Base-by-base conservation (phyloP, 1,140 invertebrate genomes). In the Meloidogyne exigua region DNA sequence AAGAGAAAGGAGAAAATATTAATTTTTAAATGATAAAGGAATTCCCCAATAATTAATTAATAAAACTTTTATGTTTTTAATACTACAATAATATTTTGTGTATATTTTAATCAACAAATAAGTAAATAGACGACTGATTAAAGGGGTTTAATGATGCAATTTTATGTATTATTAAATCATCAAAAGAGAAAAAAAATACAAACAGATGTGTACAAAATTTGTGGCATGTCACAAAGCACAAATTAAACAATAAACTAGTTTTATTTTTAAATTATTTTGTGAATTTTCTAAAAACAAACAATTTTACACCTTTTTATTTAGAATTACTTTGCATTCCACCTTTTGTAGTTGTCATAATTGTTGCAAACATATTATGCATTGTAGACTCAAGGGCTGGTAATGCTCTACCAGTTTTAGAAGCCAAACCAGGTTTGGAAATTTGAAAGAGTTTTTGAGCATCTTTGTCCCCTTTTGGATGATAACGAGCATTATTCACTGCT, bases 351-450 rank as follows among this genome's bases (percentile, higher is more conserved):
- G 78, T 79, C 15, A 80, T 75, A 12, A 79, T 72, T 18, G 77
- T 79, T 2, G 79, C 79, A 49, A 80, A 80, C 79, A 80, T 80
- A 68, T 80, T 80, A 18, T 80, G 78, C 79, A 80, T 72, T 23
- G 79, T 80, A 15, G 76, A 76, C 49, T 80, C 79, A 44, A 80
- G 68, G 21, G 79, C 79, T 10, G 79, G 79, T 42, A 80, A 68
- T 39, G 78, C 77, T 42, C 77, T 57, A 66, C 78, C 21, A 11
- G 25, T 78, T 68, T 72, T 65, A 23, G 44, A 26, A 25, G 69
- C 71, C 28, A 63, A 23, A 57, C 63, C 79, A 18, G 80, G 39
- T 66, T 76, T 81, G 32, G 68, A 74, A 57, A 83, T 57, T 62
- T 76, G 66, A 32, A 82, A 82, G 32, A 82, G 75, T 68, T 79